Percentiles rank a stretch among this genome's conserved stretches.
These are phyloP conservation scores for Samia ricini DNA, from an alignment of 1,140 invertebrate species.

Conservation along the genomic window DNA sequence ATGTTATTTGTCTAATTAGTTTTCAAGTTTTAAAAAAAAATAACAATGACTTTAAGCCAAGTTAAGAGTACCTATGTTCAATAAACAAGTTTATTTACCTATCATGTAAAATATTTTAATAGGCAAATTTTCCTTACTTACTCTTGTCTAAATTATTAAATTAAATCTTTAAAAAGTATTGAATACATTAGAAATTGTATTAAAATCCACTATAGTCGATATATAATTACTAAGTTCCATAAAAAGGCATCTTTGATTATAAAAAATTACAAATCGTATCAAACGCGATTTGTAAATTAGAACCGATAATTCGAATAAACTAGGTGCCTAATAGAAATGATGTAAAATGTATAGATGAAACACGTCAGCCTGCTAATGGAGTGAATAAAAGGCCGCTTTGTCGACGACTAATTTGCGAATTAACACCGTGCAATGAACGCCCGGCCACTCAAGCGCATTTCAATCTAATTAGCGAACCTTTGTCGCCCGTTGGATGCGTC, in stretches of 20 bases:
- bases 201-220: neutral
- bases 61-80: too few species aligned
- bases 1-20: too few species aligned
- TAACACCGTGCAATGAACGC: slow-evolving; percentile 49
- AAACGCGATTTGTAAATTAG: neutral
- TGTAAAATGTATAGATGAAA: slow-evolving; percentile 51
- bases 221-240: neutral
- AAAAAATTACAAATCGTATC: neutral
- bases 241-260: neutral
- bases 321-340: too few species aligned
- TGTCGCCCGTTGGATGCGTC: slow-evolving; percentile 28
- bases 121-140: too few species aligned
- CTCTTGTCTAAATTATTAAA: too few species aligned
- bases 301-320: slow-evolving; percentile 33
- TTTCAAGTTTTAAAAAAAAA: too few species aligned
- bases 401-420: slow-evolving; percentile 62
- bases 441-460: slow-evolving; percentile 47
- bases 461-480: slow-evolving; percentile 67
- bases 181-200: too few species aligned
- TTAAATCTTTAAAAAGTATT: too few species aligned
- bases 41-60: too few species aligned
- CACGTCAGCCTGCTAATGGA: slow-evolving; percentile 32
- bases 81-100: too few species aligned
- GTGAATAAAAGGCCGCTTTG: slow-evolving; percentile 54
- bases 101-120: too few species aligned